A percentile compares a stretch with the other conserved stretches of the same genome.
Conservation (phyloP, 2,888 invertebrate genomes). For the Pachymerium ferrugineum region DNA sequence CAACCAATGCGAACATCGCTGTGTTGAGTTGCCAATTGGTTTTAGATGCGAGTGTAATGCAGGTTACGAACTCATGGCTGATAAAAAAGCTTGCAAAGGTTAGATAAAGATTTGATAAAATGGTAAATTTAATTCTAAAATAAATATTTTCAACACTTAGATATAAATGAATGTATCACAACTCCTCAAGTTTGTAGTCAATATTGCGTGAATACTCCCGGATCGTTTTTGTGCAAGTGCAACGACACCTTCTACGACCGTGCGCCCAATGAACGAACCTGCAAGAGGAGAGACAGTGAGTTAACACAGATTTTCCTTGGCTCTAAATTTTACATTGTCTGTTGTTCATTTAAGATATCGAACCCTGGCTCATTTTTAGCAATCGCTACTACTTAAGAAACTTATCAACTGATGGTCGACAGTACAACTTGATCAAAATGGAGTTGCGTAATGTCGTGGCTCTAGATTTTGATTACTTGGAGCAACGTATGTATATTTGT, state of each 20-base stretch:
- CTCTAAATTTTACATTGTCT: not conserved
- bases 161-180: conserved; percentile 82
- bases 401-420: conserved; percentile 80
- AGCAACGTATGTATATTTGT: conserved; percentile 85
- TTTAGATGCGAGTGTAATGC: conserved; percentile 92
- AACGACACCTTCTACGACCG: conserved; percentile 84
- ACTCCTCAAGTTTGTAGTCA: conserved; percentile 88
- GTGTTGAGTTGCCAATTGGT: conserved; percentile 87
- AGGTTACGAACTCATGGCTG: conserved; percentile 81
- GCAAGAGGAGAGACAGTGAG: conserved; percentile 74
- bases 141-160: too few relatives aligned
- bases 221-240: conserved; percentile 93
- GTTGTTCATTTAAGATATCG: too few relatives aligned
- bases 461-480: conserved; percentile 81
- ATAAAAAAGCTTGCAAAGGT: conserved; percentile 75
- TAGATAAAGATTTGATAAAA: conserved; percentile 25
- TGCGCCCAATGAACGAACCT: conserved; percentile 71
- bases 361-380: conserved; percentile 87
- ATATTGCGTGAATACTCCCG: conserved; percentile 89
- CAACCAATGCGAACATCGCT: conserved; percentile 93
- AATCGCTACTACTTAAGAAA: conserved; percentile 97
- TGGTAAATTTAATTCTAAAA: not conserved
- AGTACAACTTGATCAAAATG: conserved; percentile 76
- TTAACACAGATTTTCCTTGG: not conserved
- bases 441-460: conserved; percentile 96